Evolutionary conservation across 2,888 invertebrate species (phyloP), one percentile per base, ranked within the genome.

Genomic region (Chironomus riparius): DNA sequence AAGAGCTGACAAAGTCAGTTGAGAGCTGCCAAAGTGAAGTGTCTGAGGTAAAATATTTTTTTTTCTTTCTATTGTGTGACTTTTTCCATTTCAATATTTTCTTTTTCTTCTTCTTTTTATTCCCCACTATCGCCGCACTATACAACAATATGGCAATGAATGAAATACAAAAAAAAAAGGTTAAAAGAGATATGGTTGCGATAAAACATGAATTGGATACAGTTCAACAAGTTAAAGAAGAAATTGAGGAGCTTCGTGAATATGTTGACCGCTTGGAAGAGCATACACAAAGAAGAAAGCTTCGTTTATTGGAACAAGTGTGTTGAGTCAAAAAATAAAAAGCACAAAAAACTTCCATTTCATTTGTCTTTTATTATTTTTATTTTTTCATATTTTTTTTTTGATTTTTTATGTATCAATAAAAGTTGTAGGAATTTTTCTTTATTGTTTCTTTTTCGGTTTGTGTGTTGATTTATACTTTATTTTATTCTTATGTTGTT

Each of bases 1-100:
- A 95, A 86, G 94, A 95, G 86, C 89, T 95, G 83, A 95, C 95
- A 84, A 94, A 94, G 86, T 94, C 94, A 83, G 95, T 95, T 81
- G 95, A 95, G 87, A 94, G 94, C 85, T 95, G 95, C 86, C 95
- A 95, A 86, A 93, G 92, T 86, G 95, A 95, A 85, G 95, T 95
- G 83, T 93, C 92, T 82, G 93, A 93, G 88, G 93, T 88, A 78
- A 84, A 82, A 38, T 10, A 38, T 4, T 28, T 4, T 6, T 28
- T n/a, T n/a, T n/a, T n/a, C n/a, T n/a, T 10, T 38, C 38, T 38
- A 10, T 28, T 28, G 28, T 28, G 28, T 28, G 50, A 76, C 5
- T 24, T 70, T 70, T 72, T 62, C 21, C 13, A 18, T 28, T 38
- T 56, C n/a, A 21, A 47, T 22, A 47, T 22, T 56, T 15, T 56